Conservation (phyloP, 2,797 vertebrate genomes). For the Halcyon smyrnensis region DNA sequence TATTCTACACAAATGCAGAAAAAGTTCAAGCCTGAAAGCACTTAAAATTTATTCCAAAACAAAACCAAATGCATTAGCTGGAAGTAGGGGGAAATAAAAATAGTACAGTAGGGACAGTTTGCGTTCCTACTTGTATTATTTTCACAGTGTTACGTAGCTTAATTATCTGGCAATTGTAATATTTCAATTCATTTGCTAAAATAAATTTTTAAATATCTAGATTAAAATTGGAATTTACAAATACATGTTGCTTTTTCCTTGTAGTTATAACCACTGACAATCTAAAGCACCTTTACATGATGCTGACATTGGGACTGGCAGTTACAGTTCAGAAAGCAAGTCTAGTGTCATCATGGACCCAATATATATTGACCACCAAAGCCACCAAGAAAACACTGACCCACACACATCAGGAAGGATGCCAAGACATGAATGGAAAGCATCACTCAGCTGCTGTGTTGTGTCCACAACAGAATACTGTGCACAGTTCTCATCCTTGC, state of each 20-base stretch:
- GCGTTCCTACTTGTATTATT: background rate
- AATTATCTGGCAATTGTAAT: background rate
- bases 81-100: background rate
- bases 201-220: background rate
- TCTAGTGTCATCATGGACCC: background rate
- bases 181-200: background rate
- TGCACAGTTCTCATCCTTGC: fast-evolving
- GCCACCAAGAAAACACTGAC: background rate
- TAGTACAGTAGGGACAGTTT: background rate
- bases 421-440: background rate
- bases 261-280: background rate
- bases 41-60: background rate
- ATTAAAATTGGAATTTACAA: background rate
- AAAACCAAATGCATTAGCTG: background rate
- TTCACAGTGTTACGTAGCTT: background rate
- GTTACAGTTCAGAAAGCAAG: background rate
- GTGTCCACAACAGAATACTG: background rate
- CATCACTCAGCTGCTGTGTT: background rate
- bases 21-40: background rate
- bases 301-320: background rate
- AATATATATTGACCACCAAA: background rate
- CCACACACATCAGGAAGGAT: background rate
- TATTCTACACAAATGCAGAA: background rate
- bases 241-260: background rate
- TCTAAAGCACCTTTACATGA: background rate